Base-by-base conservation (phyloP, 2,113 vertebrate species). In the Lipotes vexillifer region DNA sequence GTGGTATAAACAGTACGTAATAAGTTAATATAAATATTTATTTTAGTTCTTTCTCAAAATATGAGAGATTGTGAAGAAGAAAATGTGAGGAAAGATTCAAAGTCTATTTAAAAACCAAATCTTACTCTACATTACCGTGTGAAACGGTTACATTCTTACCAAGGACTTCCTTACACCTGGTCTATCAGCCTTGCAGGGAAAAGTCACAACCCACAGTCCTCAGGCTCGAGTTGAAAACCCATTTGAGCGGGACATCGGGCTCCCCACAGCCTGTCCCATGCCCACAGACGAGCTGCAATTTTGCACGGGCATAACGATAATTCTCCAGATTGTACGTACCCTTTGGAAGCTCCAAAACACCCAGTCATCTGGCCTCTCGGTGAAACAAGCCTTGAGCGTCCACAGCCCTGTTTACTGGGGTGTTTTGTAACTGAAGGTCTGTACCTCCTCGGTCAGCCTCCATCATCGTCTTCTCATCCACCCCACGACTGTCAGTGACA, bases 191-290 rank as follows among this genome's bases (percentile, higher is more conserved):
- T 55, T n/a, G 41, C 9, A 44, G 55, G 55, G 55, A 65, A 57
- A 41, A 66, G 14, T 33, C 93, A 23, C 33, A 5, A 21, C 3
- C 13, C 36, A 11, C 3, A 1, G n/a, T 44, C 29, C 55, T 20
- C 66, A n/a, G 44, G 57, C 83, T 21, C 17, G 18, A 33, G 20
- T 2, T 33, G 41, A 71, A 80, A 46, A 4, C 2, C 10, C 8
- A 0, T 41, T 38, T 31, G 1, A 11, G 52, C 33, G 23, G 59
- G 46, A 33, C 1, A 27, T 5, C 61, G 2, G 6, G 68, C 44
- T 17, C 1, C 59, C 81, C 8, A 2, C 14, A 21, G 29, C 44
- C 14, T 13, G 9, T 23, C 49, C 11, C 29, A 0, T 0, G 31
- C 52, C 49, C 61, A n/a, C 49, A 29, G n/a, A 21, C 10, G 33